Conservation (phyloP, 2,888 invertebrate species). For the Ormyrus pomaceus region DNA sequence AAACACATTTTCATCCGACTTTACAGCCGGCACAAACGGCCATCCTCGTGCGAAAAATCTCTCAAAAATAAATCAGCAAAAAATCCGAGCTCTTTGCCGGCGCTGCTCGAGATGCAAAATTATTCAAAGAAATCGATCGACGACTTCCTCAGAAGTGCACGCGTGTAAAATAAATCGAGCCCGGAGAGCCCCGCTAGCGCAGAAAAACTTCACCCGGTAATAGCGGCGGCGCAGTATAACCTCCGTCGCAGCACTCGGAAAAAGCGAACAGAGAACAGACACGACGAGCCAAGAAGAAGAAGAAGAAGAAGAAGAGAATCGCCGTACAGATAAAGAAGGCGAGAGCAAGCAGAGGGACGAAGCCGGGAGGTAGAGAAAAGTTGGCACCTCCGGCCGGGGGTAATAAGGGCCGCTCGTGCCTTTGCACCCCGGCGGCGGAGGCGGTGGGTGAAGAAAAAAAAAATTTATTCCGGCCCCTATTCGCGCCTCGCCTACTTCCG, state of each 20-base stretch:
- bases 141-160: background rate
- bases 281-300: no score
- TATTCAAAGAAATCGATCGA: constrained; percentile 23
- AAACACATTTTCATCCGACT: no score
- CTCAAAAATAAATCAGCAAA: constrained; percentile 7
- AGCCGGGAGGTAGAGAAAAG: constrained; percentile 2
- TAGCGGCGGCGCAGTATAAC: background rate
- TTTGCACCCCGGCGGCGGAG: background rate
- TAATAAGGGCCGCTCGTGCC: constrained; percentile 37
- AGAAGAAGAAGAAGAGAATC: no score
- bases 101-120: constrained; percentile 7
- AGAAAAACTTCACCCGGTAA: background rate
- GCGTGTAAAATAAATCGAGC: constrained; percentile 3
- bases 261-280: constrained; percentile 11
- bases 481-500: background rate
- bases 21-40: background rate
- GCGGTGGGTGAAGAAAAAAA: background rate
- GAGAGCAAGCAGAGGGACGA: constrained; percentile 9
- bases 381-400: constrained; percentile 47
- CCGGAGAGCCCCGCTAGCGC: background rate
- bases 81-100: background rate
- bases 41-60: constrained; percentile 12
- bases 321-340: background rate
- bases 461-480: constrained; percentile 46
- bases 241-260: background rate